phyloP scores from a whole-genome alignment of 1,140 invertebrate species.

The Cecropterus lyciades region DNA sequence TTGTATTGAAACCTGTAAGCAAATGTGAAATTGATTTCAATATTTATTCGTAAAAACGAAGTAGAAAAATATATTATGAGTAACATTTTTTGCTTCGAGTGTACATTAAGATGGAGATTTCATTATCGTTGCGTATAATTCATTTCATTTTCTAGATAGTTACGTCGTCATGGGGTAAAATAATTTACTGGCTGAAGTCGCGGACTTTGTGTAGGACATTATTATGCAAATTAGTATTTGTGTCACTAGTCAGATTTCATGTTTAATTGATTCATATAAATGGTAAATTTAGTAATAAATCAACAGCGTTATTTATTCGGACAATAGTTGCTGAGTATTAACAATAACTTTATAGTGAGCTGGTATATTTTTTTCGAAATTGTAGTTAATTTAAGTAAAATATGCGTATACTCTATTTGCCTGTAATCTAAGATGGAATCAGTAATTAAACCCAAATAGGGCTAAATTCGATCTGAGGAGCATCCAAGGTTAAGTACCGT shows the following conservation, averaged over 20 bases:
- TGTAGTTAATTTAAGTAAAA: too few relatives aligned
- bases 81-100: conserved; percentile 14
- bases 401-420: too few relatives aligned
- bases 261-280: too few relatives aligned
- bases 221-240: neutral
- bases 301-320: too few relatives aligned
- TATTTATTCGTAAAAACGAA: conserved; percentile 10
- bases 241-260: neutral
- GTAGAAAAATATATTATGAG: conserved; percentile 1
- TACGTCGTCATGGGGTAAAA: neutral
- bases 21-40: conserved; percentile 23
- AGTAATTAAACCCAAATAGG: too few relatives aligned
- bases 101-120: conserved; percentile 4
- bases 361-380: too few relatives aligned
- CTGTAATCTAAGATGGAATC: too few relatives aligned
- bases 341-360: too few relatives aligned
- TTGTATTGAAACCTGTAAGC: conserved; percentile 10
- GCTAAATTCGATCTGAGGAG: too few relatives aligned
- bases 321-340: too few relatives aligned
- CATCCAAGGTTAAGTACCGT: too few relatives aligned
- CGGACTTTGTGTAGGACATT: neutral
- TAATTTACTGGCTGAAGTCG: neutral
- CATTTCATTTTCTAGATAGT: neutral
- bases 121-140: conserved; percentile 8
- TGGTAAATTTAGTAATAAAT: too few relatives aligned